Base-by-base conservation (phyloP, 2,113 vertebrate genomes). In the Lichenostomus cassidix region DNA sequence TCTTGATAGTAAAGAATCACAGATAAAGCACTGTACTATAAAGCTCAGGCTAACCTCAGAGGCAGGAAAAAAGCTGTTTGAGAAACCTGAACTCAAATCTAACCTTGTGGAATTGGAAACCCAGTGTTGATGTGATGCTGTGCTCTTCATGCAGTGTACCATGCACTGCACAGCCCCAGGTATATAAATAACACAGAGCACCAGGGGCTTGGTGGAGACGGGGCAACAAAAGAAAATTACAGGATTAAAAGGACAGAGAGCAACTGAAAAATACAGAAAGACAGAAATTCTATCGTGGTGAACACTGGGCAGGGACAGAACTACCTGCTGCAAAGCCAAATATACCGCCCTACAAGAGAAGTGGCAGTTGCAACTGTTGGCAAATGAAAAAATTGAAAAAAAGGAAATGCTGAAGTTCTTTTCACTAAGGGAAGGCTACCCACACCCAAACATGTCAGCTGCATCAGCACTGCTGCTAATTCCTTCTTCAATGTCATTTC, bases 401-500 rank as follows among this genome's bases (percentile, higher is more conserved):
- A 67, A 67, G 79, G 56, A 88, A 42, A 4, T 68, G 49, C 29
- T 75, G 4, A 33, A 87, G n/a, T 42, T 75, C 19, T 76, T 83
- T 69, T 64, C 47, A 31, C 31, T 81, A 53, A 49, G 21, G 9
- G 49, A 87, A 87, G n/a, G 65, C 64, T 58, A 86, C 49, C 15
- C 41, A 52, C 88, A 92, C 89, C 15, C 37, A 71, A 44, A 59
- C 5, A 37, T 17, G 33, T 42, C 47, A 84, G 73, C 39, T 85
- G 67, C 59, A 73, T 58, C 3, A 0, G 25, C 33, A 37, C 62
- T 65, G 33, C 28, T 90, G 47, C 50, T 93, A 83, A 80, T 68
- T 89, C 65, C 65, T 94, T 79, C 76, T 90, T 79, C 90, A 81
- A 17, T 95, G 90, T 69, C 69, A 65, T 90, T 90, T 89, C 50